Conservation (phyloP, 2,888 invertebrate genomes). For the Apantesis nais region DNA sequence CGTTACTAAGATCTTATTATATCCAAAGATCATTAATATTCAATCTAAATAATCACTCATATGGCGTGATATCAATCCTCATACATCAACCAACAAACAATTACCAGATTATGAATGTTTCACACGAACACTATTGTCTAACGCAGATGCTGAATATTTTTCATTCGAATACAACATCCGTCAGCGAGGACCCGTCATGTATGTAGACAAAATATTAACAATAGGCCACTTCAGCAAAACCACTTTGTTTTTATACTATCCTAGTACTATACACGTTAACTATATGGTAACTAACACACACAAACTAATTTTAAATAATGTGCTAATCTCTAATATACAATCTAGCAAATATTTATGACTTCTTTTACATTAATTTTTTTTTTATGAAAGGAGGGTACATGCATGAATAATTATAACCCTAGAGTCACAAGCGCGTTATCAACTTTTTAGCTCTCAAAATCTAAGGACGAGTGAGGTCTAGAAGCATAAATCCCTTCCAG, state of each 20-base stretch:
- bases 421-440: too few species aligned
- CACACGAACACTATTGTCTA: slow-evolving; percentile 28
- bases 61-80: slow-evolving; percentile 5
- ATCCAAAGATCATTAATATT: neutral
- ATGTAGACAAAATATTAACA: slow-evolving; percentile 45
- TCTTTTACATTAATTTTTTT: too few species aligned
- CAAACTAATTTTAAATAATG: neutral
- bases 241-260: slow-evolving; percentile 31
- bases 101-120: slow-evolving; percentile 2
- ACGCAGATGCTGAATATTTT: slow-evolving; percentile 35
- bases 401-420: too few species aligned
- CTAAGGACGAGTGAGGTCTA: too few species aligned
- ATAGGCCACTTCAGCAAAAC: slow-evolving; percentile 35
- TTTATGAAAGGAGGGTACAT: too few species aligned
- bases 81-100: neutral
- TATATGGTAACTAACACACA: neutral
- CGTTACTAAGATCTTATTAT: neutral
- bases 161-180: slow-evolving; percentile 44
- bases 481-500: too few species aligned
- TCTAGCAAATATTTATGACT: too few species aligned
- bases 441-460: too few species aligned
- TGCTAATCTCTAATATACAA: too few species aligned
- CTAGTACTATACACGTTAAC: slow-evolving; percentile 24
- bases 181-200: slow-evolving; percentile 34
- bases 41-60: neutral